phyloP scores from a whole-genome alignment of 2,113 vertebrate genomes.

The Saguinus imperator region DNA sequence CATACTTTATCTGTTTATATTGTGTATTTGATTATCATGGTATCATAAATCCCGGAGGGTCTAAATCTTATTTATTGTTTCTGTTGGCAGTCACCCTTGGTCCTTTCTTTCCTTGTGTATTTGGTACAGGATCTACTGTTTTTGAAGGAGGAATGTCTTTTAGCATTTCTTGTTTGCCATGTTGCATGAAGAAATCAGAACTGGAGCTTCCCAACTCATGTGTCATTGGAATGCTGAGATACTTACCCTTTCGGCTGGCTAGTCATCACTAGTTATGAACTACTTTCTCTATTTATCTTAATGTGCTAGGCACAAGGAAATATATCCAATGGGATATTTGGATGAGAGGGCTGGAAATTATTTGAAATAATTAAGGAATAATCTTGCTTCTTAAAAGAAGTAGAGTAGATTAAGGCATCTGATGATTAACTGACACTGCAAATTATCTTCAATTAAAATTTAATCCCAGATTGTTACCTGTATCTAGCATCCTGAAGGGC shows the following conservation, averaged over 20 bases:
- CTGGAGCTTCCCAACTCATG: background rate
- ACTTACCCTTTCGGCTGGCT: background rate
- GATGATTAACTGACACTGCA: background rate
- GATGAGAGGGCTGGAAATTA: background rate
- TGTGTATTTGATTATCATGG: background rate
- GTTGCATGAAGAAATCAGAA: background rate
- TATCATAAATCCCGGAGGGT: background rate
- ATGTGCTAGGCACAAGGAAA: background rate
- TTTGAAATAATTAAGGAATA: background rate
- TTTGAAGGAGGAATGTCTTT: background rate
- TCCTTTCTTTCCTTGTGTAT: background rate
- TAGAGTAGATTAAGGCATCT: background rate
- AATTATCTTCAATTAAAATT: background rate
- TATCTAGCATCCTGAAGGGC: background rate
- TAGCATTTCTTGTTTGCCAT: background rate
- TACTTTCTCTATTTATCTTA: background rate
- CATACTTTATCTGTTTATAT: background rate
- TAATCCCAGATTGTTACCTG: background rate
- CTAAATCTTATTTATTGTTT: conserved; percentile 35
- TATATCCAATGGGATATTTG: background rate
- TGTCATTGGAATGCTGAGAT: background rate
- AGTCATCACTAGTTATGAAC: background rate
- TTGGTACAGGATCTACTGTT: background rate
- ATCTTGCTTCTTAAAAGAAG: background rate
- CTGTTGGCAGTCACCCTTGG: background rate